Base-by-base conservation (phyloP, 2,888 invertebrate genomes). In the Protophormia terraenovae region DNA sequence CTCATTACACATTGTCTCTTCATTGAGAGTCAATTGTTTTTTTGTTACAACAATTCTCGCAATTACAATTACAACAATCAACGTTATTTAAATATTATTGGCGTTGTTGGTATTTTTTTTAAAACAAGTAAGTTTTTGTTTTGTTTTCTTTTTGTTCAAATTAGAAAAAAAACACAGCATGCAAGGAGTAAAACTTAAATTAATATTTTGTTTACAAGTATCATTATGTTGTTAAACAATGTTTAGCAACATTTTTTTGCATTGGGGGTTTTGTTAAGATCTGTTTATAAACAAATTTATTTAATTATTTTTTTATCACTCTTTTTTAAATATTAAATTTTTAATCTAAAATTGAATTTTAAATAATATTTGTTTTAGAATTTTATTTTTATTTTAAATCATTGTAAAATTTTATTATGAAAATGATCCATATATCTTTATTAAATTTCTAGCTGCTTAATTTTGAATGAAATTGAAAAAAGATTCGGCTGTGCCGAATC, bases 21-120 rank as follows among this genome's bases (percentile, higher is more conserved):
- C 22, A 41, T 60, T 73, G 67, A 38, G 41, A 73, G 24, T 10
- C 53, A 16, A 55, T 66, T 79, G 53, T 73, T 72, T 58, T 58
- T 7, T 50, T 41, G 5, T 10, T 45, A 47, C 32, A 75, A 66
- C 12, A 77, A 53, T n/a, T 45, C 12, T 16, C 7, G 66, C 29
- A 67, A 67, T 7, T 45, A 22, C 41, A 60, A 38, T 27, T 41
- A 47, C 35, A 66, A 24, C 53, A 66, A 35, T 64, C n/a, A 79
- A 67, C 32, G 67, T 47, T 35, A 62, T 41, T 24, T 45, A n/a
- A 35, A 16, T 19, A 38, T 78, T 35, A 38, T 60, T 50, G 22
- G 14, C 10, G 6, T 64, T 45, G 7, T 53, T 10, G 16, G 24
- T 62, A 27, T 47, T 32, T n/a, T n/a, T 32, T 35, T 35, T 19